Base-by-base conservation (phyloP, 2,113 vertebrate species). In the Toxotes jaculatrix region DNA sequence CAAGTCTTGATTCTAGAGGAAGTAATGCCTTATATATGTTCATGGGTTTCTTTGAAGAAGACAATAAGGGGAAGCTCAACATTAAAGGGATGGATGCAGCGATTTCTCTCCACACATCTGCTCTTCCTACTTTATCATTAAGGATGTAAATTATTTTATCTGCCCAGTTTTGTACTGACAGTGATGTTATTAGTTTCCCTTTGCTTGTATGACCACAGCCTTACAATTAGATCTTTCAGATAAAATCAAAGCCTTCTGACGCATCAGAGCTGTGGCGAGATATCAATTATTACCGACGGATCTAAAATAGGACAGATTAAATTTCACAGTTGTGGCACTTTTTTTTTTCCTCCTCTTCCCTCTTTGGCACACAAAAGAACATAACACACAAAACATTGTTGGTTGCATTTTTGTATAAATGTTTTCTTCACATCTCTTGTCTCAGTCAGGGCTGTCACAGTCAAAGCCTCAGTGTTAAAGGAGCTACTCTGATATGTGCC, bases 261-360 rank as follows among this genome's bases (percentile, higher is more conserved):
- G 27, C 79, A 53, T 77, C 84, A 68, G 63, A 81, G 70, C 85
- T 55, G 63, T 64, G 61, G 62, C 63, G 62, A 86, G 69, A 77
- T 80, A 84, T 90, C 80, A 80, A 87, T 90, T 89, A 91, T 87
- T 83, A 84, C 83, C 56, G 43, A 88, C 42, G 16, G 36, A 79
- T 89, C 84, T 82, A 79, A 91, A 91, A 85, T 80, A 88, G 74
- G 83, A 85, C 88, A 66, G 78, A 91, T 93, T 77, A 5, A 68
- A 82, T 91, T 90, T 88, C 83, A 87, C 85, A 85, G 64, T 82
- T 80, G 67, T 72, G 60, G 60, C 79, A 72, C 68, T 53, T 45
- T 57, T 53, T 55, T 19, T 14, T 53, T 21, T 63, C 36, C 36
- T 11, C 23, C n/a, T 27, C 7, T n/a, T 66, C 42, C 62, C 7